Evolutionary conservation across 2,888 invertebrate species (phyloP).

Genomic region (Drosophila ezoana): DNA sequence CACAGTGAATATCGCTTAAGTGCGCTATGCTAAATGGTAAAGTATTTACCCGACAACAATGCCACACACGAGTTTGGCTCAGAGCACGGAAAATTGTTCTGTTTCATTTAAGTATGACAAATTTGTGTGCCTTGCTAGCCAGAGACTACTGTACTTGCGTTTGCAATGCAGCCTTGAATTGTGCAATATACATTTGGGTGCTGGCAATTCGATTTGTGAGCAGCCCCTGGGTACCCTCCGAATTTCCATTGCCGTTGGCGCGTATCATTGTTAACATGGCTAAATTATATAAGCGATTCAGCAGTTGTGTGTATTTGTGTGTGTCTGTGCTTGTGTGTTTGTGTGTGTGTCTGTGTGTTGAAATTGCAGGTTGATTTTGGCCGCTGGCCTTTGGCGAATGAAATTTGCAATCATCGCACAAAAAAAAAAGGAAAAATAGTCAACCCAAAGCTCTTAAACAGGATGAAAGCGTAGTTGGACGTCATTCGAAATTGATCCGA

Average conservation of each 20-base stretch:
- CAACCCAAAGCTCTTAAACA: constrained; percentile 14
- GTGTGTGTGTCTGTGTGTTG: constrained; percentile 13
- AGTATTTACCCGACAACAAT: not conserved
- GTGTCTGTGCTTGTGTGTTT: constrained; percentile 2
- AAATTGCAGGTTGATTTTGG: constrained; percentile 52
- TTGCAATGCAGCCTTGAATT: constrained; percentile 55
- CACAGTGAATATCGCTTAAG: constrained; percentile 31
- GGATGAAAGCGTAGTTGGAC: not conserved
- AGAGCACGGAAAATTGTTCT: no score
- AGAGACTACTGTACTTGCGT: constrained; percentile 37
- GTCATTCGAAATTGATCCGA: constrained; percentile 1
- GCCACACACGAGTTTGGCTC: not conserved
- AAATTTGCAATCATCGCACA: constrained; percentile 36
- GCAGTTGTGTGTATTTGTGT: not conserved
- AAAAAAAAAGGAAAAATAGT: constrained; percentile 18
- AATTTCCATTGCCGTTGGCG: constrained; percentile 19
- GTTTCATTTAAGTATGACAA: not conserved
- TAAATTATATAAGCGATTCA: constrained; percentile 61
- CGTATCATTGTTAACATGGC: constrained; percentile 65
- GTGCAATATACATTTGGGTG: constrained; percentile 50
- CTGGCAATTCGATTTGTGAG: constrained; percentile 62
- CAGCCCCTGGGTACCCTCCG: constrained; percentile 18
- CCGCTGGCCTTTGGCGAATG: constrained; percentile 21
- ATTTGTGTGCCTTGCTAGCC: not conserved
- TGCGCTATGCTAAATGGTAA: not conserved